Conservation (phyloP, 2,888 invertebrate genomes). For the Drosophila subsilvestris region DNA sequence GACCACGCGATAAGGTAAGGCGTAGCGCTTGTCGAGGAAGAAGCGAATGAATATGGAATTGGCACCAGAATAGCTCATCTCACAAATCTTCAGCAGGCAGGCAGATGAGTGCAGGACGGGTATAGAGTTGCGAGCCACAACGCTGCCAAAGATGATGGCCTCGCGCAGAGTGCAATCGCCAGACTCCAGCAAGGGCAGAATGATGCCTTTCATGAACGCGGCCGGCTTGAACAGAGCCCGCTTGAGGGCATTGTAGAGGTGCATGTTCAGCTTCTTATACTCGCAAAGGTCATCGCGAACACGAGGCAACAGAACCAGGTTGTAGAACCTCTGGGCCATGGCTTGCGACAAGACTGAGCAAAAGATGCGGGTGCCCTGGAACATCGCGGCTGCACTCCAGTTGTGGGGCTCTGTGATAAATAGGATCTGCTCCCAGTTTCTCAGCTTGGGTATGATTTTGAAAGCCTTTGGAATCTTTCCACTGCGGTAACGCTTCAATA, state of each 20-base stretch:
- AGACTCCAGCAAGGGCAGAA: slow-evolving; percentile 90
- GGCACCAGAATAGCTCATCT: slow-evolving; percentile 98
- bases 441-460: slow-evolving; percentile 96
- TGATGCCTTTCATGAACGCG: slow-evolving; percentile 97
- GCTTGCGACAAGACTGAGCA: slow-evolving; percentile 98
- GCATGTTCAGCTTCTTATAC: slow-evolving; percentile 97
- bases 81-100: slow-evolving; percentile 96
- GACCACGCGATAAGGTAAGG: slow-evolving; percentile 96
- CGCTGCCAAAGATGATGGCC: slow-evolving; percentile 97
- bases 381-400: slow-evolving; percentile 99
- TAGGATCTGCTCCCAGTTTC: slow-evolving; percentile 97
- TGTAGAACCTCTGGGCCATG: slow-evolving; percentile 98
- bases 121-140: slow-evolving; percentile 95
- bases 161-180: slow-evolving; percentile 98
- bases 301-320: slow-evolving; percentile 95
- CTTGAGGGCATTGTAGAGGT: slow-evolving; percentile 96
- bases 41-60: slow-evolving; percentile 97
- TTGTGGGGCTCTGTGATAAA: slow-evolving; percentile 95
- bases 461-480: slow-evolving; percentile 99
- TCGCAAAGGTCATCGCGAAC: slow-evolving; percentile 97
- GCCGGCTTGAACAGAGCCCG: slow-evolving; percentile 98
- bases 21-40: slow-evolving; percentile 98
- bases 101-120: slow-evolving; percentile 98
- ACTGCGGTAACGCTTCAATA: slow-evolving; percentile 94
- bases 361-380: slow-evolving; percentile 93